phyloP scores from a whole-genome alignment of 2,888 invertebrate species.

The Colletes collaris region DNA sequence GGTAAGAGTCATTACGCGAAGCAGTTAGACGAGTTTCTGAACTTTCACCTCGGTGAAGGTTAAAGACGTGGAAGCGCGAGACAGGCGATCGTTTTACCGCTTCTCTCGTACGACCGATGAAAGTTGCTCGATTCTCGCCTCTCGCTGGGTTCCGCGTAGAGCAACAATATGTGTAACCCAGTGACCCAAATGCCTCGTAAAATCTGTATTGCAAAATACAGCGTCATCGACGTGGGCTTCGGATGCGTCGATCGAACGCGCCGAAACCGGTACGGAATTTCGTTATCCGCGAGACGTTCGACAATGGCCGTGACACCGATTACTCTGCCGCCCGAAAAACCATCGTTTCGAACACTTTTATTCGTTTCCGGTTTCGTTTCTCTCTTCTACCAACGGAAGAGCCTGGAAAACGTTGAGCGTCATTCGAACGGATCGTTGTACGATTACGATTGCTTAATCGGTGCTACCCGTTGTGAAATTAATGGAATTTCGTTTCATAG shows the following conservation, averaged over 20 bases:
- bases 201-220: conserved; percentile 16
- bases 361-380: conserved; percentile 2
- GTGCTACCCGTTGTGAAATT: too few species aligned
- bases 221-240: neutral
- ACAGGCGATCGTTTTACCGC: conserved; percentile 60
- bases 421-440: too few species aligned
- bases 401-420: too few species aligned
- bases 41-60: conserved; percentile 75
- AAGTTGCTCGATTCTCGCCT: conserved; percentile 36
- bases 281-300: conserved; percentile 15
- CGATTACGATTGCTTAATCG: too few species aligned
- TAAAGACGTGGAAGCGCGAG: conserved; percentile 47
- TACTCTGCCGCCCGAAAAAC: conserved; percentile 24
- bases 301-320: conserved; percentile 38
- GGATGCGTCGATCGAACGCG: conserved; percentile 24
- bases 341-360: conserved; percentile 35
- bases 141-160: conserved; percentile 4
- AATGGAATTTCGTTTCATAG: too few species aligned
- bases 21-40: conserved; percentile 69
- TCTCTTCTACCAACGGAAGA: too few species aligned
- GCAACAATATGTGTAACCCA: conserved; percentile 67
- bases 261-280: conserved; percentile 12
- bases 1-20: conserved; percentile 48
- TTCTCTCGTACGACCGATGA: conserved; percentile 27
- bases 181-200: conserved; percentile 74